Evolutionary conservation across 1,140 invertebrate genomes (phyloP).

Genomic region (Portunus trituberculatus): DNA sequence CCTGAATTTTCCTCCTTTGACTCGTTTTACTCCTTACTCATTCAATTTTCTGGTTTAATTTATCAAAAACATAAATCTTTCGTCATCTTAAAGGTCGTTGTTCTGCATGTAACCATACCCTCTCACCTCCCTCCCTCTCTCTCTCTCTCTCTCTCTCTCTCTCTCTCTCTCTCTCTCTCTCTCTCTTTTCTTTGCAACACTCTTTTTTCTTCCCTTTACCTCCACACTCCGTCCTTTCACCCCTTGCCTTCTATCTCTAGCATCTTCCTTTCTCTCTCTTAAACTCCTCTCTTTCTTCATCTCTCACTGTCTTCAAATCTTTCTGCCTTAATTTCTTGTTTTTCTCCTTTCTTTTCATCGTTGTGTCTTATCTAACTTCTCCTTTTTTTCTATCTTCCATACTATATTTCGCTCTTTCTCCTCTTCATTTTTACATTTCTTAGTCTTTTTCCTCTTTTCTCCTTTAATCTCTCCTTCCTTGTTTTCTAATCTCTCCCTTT

Average conservation of each 20-base stretch:
- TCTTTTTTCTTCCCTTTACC: not conserved
- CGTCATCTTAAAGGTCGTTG: too few relatives aligned
- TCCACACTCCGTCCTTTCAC: not conserved
- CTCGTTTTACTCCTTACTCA: too few relatives aligned
- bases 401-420: not conserved
- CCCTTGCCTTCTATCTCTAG: not conserved
- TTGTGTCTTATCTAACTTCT: not conserved
- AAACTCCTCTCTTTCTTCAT: not conserved
- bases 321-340: not conserved
- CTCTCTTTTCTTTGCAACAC: not conserved
- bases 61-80: too few relatives aligned
- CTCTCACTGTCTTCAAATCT: too few relatives aligned
- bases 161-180: not conserved
- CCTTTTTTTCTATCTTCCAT: not conserved
- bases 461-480: too few relatives aligned
- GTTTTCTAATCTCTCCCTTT: too few relatives aligned
- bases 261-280: not conserved
- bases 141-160: not conserved
- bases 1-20: too few relatives aligned
- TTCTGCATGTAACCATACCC: too few relatives aligned
- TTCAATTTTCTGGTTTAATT: too few relatives aligned
- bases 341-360: not conserved
- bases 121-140: not conserved
- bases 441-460: not conserved
- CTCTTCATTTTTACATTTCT: not conserved